Conservation (phyloP, 2,113 vertebrate genomes). For the Leucoraja erinaceus region DNA sequence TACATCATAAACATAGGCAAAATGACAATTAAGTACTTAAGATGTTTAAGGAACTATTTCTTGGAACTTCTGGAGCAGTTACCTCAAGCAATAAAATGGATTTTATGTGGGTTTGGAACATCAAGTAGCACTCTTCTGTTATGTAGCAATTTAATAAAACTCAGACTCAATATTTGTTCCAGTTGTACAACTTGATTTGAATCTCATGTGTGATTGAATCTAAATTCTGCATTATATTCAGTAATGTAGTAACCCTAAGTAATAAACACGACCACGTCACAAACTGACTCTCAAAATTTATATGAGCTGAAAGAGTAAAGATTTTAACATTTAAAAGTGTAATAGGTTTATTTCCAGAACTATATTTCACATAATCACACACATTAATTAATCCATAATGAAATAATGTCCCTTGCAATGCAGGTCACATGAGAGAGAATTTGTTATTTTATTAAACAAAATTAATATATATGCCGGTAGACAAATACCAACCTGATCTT, state of each 20-base stretch:
- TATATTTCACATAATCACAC: neutral
- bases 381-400: no score
- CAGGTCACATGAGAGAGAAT: neutral
- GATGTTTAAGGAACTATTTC: neutral
- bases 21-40: neutral
- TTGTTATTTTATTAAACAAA: neutral
- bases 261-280: neutral
- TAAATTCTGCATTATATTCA: neutral
- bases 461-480: no score
- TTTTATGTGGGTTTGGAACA: neutral
- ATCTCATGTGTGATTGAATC: neutral
- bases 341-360: neutral
- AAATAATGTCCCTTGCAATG: neutral
- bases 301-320: neutral
- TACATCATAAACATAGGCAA: neutral
- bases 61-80: conserved; percentile 29
- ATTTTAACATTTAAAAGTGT: neutral
- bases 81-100: neutral
- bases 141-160: conserved; percentile 20
- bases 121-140: neutral
- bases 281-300: neutral
- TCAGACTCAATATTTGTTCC: neutral
- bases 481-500: no score
- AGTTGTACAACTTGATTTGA: conserved; percentile 1
- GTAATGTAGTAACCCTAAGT: neutral